Percentiles rank a stretch among this genome's conserved stretches.
Evolutionary conservation across 2,113 vertebrate species (phyloP).

Genomic region (Ammodytes marinus): DNA sequence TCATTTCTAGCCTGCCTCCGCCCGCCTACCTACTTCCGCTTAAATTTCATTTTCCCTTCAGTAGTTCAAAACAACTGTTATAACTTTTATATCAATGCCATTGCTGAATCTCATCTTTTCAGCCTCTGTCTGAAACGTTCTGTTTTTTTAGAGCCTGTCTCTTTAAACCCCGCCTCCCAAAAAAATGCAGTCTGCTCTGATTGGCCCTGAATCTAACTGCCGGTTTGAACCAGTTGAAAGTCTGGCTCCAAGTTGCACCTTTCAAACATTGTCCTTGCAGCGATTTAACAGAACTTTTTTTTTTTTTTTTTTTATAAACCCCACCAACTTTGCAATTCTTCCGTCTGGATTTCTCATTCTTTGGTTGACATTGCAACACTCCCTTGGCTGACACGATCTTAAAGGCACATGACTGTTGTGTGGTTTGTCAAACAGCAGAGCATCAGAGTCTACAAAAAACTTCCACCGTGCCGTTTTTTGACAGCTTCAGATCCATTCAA

Average conservation of each 20-base stretch:
- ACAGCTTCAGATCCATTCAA: conserved; percentile 19
- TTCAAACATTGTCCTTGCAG: neutral
- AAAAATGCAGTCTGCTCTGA: neutral
- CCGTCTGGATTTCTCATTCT: conserved; percentile 20
- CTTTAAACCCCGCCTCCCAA: too few species aligned
- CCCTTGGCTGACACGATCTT: conserved; percentile 18
- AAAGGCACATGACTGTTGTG: neutral
- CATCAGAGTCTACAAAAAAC: neutral
- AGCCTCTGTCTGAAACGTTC: too few species aligned
- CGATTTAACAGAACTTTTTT: neutral
- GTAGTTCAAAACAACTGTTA: too few species aligned
- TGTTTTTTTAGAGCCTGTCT: too few species aligned
- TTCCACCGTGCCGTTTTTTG: conserved; percentile 8
- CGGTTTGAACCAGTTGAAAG: neutral
- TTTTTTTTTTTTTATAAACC: neutral
- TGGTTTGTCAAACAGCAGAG: conserved; percentile 31
- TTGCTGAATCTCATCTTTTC: too few species aligned
- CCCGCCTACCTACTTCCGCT: too few species aligned
- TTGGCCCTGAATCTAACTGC: too few species aligned
- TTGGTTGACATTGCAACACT: conserved; percentile 23
- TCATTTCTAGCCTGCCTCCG: too few species aligned
- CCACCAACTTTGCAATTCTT: conserved; percentile 1
- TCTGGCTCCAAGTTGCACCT: neutral
- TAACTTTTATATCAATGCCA: too few species aligned
- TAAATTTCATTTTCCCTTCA: too few species aligned